These are phyloP conservation scores for Echeneis naucrates DNA, from an alignment of 2,797 vertebrate genomes.

Conservation along the genomic window DNA sequence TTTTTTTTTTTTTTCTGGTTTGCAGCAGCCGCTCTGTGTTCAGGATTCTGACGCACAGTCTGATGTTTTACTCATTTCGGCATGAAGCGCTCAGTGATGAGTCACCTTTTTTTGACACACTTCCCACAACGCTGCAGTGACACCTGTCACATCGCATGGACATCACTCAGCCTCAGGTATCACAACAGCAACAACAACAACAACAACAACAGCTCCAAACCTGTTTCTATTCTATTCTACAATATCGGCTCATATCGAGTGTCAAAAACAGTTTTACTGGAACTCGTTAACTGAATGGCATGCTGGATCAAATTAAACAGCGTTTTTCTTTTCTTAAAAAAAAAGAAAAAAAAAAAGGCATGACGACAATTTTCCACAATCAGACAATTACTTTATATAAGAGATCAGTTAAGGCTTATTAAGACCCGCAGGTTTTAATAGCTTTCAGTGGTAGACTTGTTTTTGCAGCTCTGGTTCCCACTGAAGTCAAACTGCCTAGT, in stretches of 20 bases:
- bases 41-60: not conserved
- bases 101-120: no score
- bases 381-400: constrained; percentile 29
- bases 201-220: not conserved
- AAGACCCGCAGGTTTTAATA: constrained; percentile 19
- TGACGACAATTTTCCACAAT: constrained; percentile 58
- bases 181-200: not conserved
- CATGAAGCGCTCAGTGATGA: constrained; percentile 13
- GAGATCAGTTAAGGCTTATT: constrained; percentile 1
- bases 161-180: not conserved
- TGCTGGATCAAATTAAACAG: constrained; percentile 30
- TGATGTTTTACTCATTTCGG: constrained; percentile 10
- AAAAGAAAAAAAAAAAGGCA: constrained; percentile 31
- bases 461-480: constrained; percentile 24
- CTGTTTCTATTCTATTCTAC: constrained; percentile 8
- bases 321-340: constrained; percentile 44
- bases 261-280: constrained; percentile 31
- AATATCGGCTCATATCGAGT: constrained; percentile 1
- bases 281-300: constrained; percentile 43
- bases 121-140: constrained; percentile 17
- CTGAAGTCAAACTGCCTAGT: not conserved
- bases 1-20: constrained; percentile 35
- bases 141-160: not conserved
- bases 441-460: constrained; percentile 15
- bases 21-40: not conserved